Evolutionary conservation across 2,888 invertebrate genomes (phyloP).

Genomic region (Lamproptera curius): DNA sequence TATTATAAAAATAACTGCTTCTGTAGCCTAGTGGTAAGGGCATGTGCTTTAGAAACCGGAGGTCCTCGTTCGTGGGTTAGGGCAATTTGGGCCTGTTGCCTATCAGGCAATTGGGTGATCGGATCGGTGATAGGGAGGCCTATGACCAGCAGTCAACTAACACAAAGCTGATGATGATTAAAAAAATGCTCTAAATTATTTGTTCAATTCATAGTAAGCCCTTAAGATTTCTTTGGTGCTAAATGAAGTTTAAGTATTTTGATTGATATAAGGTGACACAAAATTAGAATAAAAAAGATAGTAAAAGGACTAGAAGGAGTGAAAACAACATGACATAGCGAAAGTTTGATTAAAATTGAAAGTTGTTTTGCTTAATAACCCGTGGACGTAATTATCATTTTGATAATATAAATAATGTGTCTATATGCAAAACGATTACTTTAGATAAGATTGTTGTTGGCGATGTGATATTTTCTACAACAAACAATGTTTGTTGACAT

Average conservation of each 20-base stretch:
- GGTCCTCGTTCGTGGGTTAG: too few relatives aligned
- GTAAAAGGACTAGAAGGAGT: background rate
- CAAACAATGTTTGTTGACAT: background rate
- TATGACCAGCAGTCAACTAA: too few relatives aligned
- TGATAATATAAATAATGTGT: background rate
- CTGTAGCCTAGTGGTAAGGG: too few relatives aligned
- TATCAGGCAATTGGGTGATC: too few relatives aligned
- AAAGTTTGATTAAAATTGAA: too few relatives aligned
- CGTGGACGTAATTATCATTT: background rate
- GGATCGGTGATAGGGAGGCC: too few relatives aligned
- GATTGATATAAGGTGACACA: too few relatives aligned
- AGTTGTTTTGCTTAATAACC: background rate
- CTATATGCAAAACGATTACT: background rate
- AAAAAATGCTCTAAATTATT: background rate
- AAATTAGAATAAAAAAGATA: background rate
- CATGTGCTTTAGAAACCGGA: too few relatives aligned
- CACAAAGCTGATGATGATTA: background rate
- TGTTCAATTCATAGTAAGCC: background rate
- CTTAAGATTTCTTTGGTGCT: background rate
- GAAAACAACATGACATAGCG: background rate
- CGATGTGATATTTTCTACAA: background rate
- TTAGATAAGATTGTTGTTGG: background rate
- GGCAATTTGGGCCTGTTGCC: too few relatives aligned
- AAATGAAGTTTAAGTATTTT: too few relatives aligned
- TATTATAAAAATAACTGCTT: too few relatives aligned